These are phyloP conservation scores for Drosophila watanabei DNA, from an alignment of 1,140 invertebrate species.

Conservation along the genomic window DNA sequence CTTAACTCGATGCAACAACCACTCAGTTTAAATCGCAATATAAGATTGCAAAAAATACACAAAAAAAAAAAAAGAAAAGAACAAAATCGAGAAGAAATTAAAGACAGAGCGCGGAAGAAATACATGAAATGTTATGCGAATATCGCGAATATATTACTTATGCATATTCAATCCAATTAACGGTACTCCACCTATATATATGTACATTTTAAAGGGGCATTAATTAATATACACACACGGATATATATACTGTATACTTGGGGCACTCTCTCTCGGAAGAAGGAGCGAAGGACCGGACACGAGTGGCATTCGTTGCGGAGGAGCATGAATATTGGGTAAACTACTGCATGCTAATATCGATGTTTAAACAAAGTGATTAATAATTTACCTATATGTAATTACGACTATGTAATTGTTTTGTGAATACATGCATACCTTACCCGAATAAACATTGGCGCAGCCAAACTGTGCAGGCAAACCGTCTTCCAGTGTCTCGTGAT, in stretches of 20 bases:
- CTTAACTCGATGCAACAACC: constrained; percentile 33
- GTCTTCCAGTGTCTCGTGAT: not conserved
- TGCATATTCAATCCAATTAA: constrained; percentile 73
- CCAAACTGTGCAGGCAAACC: constrained; percentile 60
- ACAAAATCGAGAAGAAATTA: constrained; percentile 3
- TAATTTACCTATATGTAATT: constrained; percentile 61
- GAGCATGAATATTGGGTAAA: constrained; percentile 50
- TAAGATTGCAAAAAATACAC: constrained; percentile 41
- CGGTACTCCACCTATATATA: constrained; percentile 48
- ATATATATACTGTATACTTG: constrained; percentile 49
- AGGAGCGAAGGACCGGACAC: constrained; percentile 29
- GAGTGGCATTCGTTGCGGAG: constrained; percentile 51
- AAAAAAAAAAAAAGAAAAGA: constrained; percentile 29
- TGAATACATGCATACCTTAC: constrained; percentile 60
- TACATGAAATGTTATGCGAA: constrained; percentile 62
- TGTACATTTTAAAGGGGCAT: constrained; percentile 73
- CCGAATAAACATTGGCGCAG: constrained; percentile 70
- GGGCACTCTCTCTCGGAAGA: constrained; percentile 39
- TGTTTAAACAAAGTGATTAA: constrained; percentile 75
- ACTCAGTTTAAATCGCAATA: constrained; percentile 52
- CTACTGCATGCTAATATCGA: constrained; percentile 43
- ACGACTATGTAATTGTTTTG: constrained; percentile 68
- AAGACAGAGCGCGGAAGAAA: constrained; percentile 25
- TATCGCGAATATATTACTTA: constrained; percentile 47
- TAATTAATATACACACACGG: constrained; percentile 44